Conservation (phyloP, 2,113 vertebrate species). For the Odocoileus hemionus region DNA sequence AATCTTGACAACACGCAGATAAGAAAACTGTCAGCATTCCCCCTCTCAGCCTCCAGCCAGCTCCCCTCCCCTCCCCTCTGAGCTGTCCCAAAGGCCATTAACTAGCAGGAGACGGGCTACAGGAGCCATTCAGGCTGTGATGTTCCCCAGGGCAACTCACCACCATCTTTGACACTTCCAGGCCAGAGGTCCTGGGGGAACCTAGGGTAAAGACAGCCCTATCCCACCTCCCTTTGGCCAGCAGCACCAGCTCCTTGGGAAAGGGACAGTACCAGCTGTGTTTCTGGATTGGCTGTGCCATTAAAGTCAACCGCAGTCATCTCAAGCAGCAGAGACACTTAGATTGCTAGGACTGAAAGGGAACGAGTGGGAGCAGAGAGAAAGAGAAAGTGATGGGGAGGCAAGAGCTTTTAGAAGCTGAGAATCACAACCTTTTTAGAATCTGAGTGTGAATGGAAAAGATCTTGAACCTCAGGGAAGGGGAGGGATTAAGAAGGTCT, state of each 20-base stretch:
- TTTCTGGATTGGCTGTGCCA: not conserved
- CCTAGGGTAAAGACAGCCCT: not conserved
- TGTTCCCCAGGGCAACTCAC: not conserved
- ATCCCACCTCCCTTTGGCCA: not conserved
- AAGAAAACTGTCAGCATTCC: not conserved
- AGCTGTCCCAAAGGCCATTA: slow-evolving; percentile 45
- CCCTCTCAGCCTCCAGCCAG: not conserved
- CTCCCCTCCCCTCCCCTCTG: not conserved
- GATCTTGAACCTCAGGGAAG: not conserved
- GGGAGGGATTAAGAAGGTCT: not conserved
- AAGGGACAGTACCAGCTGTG: not conserved
- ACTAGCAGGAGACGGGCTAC: not conserved
- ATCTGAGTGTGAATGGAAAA: not conserved
- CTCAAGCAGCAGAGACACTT: not conserved
- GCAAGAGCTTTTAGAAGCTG: not conserved
- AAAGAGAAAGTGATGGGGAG: rapidly evolving
- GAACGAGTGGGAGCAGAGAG: not conserved
- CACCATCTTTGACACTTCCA: slow-evolving; percentile 42
- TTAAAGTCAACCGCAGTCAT: not conserved
- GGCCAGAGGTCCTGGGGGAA: slow-evolving; percentile 8
- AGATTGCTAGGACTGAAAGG: no score
- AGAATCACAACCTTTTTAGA: not conserved
- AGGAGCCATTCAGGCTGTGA: not conserved
- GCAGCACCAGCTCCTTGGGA: not conserved
- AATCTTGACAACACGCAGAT: not conserved